Conservation (phyloP, 2,113 vertebrate genomes). For the Thamnophis sirtalis region DNA sequence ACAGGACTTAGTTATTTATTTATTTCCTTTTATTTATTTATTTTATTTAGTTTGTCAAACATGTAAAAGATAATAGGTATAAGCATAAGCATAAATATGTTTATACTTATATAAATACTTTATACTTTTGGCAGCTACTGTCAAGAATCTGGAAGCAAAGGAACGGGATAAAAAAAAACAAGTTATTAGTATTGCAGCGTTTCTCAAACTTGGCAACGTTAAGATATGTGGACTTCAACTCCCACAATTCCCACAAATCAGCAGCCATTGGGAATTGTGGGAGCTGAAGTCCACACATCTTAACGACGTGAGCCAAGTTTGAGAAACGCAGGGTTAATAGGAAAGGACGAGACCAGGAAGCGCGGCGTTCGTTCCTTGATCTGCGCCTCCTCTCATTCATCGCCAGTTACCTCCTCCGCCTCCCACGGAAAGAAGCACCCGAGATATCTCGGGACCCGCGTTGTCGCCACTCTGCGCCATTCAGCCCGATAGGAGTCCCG, state of each 20-base stretch:
- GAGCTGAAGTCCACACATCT: not conserved
- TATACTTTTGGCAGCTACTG: not conserved
- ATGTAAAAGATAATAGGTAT: too few species aligned
- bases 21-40: not conserved
- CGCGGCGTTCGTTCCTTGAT: not conserved
- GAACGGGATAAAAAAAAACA: not conserved
- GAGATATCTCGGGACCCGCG: conserved; percentile 30
- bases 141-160: not conserved
- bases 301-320: not conserved
- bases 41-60: too few species aligned
- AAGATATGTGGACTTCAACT: not conserved
- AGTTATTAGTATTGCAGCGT: not conserved
- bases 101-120: too few species aligned
- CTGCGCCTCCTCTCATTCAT: not conserved
- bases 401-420: conserved; percentile 39
- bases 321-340: not conserved
- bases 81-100: too few species aligned
- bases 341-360: not conserved
- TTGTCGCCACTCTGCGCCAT: not conserved
- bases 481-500: accelerated
- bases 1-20: not conserved
- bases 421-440: conserved; percentile 69
- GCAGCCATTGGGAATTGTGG: not conserved
- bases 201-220: not conserved
- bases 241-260: not conserved